Evolutionary conservation across 2,113 vertebrate genomes (phyloP).

Genomic region (Rousettus leschenaultii): DNA sequence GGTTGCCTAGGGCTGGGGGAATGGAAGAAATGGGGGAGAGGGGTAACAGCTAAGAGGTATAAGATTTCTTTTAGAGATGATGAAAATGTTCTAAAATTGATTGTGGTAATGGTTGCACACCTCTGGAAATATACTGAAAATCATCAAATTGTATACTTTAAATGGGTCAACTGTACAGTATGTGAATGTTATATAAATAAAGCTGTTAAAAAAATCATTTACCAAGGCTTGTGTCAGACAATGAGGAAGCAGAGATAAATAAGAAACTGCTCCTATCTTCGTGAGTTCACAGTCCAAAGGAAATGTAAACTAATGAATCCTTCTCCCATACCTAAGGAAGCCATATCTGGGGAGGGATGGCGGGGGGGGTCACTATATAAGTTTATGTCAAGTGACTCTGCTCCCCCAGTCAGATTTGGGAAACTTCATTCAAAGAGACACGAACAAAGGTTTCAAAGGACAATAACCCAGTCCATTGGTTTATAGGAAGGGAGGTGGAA

Average conservation of each 20-base stretch:
- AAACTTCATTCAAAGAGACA: background rate
- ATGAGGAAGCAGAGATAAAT: background rate
- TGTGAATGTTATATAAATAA: background rate
- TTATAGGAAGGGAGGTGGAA: background rate
- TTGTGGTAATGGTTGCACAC: background rate
- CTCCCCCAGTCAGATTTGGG: background rate
- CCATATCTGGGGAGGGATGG: background rate
- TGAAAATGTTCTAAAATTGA: background rate
- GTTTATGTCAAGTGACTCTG: background rate
- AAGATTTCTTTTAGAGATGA: background rate
- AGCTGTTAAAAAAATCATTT: background rate
- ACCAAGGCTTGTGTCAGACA: background rate
- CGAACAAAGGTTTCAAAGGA: background rate
- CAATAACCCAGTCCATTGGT: background rate
- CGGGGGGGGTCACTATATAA: background rate
- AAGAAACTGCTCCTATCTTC: background rate
- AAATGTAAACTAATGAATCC: background rate
- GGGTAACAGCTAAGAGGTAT: background rate
- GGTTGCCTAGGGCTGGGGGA: background rate
- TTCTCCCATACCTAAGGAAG: background rate
- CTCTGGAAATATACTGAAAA: background rate
- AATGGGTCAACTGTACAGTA: background rate
- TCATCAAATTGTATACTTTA: background rate
- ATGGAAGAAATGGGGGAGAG: background rate
- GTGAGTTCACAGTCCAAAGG: background rate